Evolutionary conservation across 30 jellyfish, hydroid and myxozoan genomes (phyloP).

Genomic region (Sanderia malayensis): DNA sequence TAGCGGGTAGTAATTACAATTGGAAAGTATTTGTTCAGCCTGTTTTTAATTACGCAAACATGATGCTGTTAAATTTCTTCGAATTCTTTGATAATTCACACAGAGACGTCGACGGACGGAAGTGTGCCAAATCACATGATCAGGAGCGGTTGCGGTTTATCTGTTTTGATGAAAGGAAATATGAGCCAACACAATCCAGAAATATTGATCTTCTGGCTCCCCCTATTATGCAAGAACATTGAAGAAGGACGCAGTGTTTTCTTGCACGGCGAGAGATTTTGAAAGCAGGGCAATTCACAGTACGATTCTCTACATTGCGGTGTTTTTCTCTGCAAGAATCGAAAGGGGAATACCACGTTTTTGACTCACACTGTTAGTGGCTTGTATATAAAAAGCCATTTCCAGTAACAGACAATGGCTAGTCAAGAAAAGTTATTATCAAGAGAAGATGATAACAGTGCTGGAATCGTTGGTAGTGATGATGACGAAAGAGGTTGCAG

Average conservation of each 20-base stretch:
- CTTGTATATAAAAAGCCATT: conserved; percentile 37
- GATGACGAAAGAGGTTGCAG: neutral
- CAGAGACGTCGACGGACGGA: conserved; percentile 6
- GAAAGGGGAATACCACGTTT: conserved; percentile 74
- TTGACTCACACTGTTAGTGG: conserved; percentile 63
- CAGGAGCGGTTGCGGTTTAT: conserved; percentile 32
- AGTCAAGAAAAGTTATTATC: neutral
- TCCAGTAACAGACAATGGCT: conserved; percentile 39
- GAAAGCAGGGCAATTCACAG: conserved; percentile 71
- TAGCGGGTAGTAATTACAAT: too few species aligned
- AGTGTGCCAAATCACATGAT: conserved; percentile 13
- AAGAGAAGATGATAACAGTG: neutral
- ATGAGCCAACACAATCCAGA: too few species aligned
- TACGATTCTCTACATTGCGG: conserved; percentile 52
- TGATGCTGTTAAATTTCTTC: too few species aligned
- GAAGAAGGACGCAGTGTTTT: conserved; percentile 39
- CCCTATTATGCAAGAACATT: conserved; percentile 53
- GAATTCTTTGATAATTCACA: too few species aligned
- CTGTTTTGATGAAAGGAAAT: neutral
- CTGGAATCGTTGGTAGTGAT: neutral
- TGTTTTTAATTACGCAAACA: too few species aligned
- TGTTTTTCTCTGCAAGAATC: conserved; percentile 51
- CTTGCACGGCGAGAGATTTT: conserved; percentile 57
- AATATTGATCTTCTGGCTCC: conserved; percentile 69
- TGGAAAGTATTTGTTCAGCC: too few species aligned